phyloP scores from a whole-genome alignment of 2,888 invertebrate species.

The Dasypolia templi region DNA sequence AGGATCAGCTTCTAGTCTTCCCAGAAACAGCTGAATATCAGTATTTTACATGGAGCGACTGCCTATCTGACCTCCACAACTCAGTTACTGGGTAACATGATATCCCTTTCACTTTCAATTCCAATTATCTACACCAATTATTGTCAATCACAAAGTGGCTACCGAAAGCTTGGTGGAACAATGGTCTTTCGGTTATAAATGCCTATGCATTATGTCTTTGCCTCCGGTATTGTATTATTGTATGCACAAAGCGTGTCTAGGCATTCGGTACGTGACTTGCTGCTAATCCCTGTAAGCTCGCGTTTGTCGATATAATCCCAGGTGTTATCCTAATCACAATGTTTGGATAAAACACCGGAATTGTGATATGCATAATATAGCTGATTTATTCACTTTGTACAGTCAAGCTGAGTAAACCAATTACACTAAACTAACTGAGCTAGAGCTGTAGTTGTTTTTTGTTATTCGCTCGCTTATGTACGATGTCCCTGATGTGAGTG shows the following conservation, averaged over 20 bases:
- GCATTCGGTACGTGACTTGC: constrained; percentile 45
- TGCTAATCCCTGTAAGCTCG: constrained; percentile 45
- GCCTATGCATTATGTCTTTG: not conserved
- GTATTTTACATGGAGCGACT: too few relatives aligned
- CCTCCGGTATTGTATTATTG: constrained; percentile 10
- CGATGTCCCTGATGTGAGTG: not conserved
- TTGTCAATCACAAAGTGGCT: too few relatives aligned
- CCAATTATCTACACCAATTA: not conserved
- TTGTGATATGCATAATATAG: not conserved
- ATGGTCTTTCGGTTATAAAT: not conserved
- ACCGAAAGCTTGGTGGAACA: not conserved
- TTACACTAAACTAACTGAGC: not conserved
- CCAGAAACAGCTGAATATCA: too few relatives aligned
- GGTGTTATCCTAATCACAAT: constrained; percentile 28
- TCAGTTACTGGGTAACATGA: too few relatives aligned
- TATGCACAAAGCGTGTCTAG: constrained; percentile 54
- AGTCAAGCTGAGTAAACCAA: constrained; percentile 8
- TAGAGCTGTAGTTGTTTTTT: not conserved
- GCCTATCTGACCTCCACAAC: too few relatives aligned
- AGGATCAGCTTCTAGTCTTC: too few relatives aligned
- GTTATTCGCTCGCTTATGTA: not conserved
- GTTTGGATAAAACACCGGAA: constrained; percentile 8
- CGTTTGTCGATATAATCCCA: constrained; percentile 34
- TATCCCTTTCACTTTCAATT: too few relatives aligned
- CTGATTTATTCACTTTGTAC: constrained; percentile 25